These are phyloP conservation scores for Liasis olivaceus DNA, from an alignment of 2,797 vertebrate species.

Conservation along the genomic window DNA sequence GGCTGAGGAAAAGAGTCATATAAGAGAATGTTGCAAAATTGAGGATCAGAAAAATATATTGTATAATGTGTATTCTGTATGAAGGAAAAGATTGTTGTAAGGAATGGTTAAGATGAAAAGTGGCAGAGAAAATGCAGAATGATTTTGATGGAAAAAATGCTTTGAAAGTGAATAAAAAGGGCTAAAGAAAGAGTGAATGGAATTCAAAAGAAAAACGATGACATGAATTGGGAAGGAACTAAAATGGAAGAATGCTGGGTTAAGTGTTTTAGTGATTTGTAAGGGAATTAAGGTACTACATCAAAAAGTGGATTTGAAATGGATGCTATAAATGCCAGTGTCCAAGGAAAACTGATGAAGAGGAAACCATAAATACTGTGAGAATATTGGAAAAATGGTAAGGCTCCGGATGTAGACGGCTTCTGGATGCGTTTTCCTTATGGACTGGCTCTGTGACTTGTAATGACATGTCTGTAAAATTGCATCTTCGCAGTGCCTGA, in stretches of 20 bases:
- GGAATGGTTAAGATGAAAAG: neutral
- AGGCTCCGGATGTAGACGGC: neutral
- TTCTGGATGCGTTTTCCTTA: neutral
- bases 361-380: neutral
- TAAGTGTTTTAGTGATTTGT: neutral
- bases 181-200: neutral
- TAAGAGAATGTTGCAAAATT: neutral
- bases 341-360: neutral
- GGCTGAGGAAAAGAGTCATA: neutral
- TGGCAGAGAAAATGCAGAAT: neutral
- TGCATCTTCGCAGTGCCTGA: neutral
- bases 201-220: neutral
- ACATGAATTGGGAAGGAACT: neutral
- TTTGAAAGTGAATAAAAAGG: neutral
- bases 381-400: neutral
- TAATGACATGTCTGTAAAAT: neutral
- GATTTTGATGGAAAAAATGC: neutral
- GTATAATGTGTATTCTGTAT: neutral
- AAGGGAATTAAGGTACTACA: neutral
- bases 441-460: neutral
- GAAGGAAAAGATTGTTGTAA: neutral
- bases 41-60: neutral
- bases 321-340: neutral
- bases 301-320: neutral
- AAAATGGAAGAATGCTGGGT: neutral